Evolutionary conservation across 1,140 invertebrate genomes (phyloP), one percentile per base, ranked within the genome.

Genomic region (Drosophila kohkoa): DNA sequence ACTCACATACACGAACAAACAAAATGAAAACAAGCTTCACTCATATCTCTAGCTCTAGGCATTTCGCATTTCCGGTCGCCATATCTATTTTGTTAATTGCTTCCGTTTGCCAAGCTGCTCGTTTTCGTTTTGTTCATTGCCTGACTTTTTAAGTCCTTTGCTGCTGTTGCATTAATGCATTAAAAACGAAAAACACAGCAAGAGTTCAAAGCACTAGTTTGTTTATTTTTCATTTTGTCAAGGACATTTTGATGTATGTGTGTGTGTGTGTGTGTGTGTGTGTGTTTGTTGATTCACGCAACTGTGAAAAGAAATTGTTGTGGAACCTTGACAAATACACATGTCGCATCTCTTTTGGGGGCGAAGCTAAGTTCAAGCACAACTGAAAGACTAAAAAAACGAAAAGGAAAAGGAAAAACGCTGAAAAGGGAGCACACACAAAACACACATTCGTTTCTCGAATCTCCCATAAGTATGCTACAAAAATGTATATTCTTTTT

Each of bases 1-100:
- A 20, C 3, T 3, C 20, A 20, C 20, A 25, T 25, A 25, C 20
- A 25, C 20, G 20, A 25, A 25, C 20, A 25, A 25, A 25, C 20
- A 25, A 25, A 25, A 25, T 25, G 3, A 25, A 25, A 25, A 25
- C 20, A 25, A 25, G 20, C 20, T 4, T 4, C 20, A 25, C 20
- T 25, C 20, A 25, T 25, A 25, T 25, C 20, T 25, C 20, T 25
- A 25, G 20, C 20, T 25, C 20, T 25, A 25, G 20, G 20, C 20
- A 25, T 30, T 32, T 48, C 54, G 54, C 70, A 66, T 59, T 67
- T 73, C 70, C 63, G 52, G 51, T 20, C 45, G 43, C 48, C 41
- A 46, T 63, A 67, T 52, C 54, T 67, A 67, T 73, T 73, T 73
- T 20, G 30, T 38, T 55, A 68, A 68, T 74, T 74, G 63, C 66